These are phyloP conservation scores for Pyrrhosoma nymphula DNA, from an alignment of 2,888 invertebrate species.

Conservation along the genomic window DNA sequence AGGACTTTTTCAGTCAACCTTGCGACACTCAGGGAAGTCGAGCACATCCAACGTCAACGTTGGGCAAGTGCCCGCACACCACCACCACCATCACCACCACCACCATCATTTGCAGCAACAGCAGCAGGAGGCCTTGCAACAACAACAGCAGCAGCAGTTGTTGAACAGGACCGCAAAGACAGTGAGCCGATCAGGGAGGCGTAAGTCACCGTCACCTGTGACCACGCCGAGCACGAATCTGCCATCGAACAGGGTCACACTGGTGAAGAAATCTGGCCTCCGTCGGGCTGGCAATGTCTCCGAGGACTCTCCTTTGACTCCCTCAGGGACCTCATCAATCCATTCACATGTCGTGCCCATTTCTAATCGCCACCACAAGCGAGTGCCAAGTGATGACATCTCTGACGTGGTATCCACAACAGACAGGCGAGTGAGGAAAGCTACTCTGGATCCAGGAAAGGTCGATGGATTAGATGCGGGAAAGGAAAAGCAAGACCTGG, in stretches of 20 bases:
- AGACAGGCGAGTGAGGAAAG: constrained; percentile 53
- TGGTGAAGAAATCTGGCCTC: constrained; percentile 36
- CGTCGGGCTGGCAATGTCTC: constrained; percentile 19
- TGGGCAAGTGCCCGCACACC: constrained; percentile 30
- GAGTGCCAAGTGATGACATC: constrained; percentile 60
- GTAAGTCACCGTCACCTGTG: constrained; percentile 53
- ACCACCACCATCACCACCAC: constrained; percentile 54
- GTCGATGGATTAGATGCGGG: constrained; percentile 59
- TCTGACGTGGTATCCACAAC: constrained; percentile 45
- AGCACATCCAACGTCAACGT: constrained; percentile 35
- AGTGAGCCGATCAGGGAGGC: constrained; percentile 6
- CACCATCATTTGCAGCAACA: constrained; percentile 50
- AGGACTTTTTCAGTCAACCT: constrained; percentile 61
- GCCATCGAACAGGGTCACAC: constrained; percentile 26
- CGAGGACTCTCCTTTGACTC: constrained; percentile 30
- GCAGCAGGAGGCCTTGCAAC: constrained; percentile 16
- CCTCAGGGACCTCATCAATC: constrained; percentile 29
- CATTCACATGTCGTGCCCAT: constrained; percentile 56
- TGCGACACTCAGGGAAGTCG: constrained; percentile 48
- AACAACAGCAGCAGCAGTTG: constrained; percentile 41
- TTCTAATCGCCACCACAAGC: constrained; percentile 48
- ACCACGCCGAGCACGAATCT: background rate
- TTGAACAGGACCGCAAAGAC: constrained; percentile 36
- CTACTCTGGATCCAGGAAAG: constrained; percentile 55
- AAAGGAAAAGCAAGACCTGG: constrained; percentile 63